Conservation (phyloP, 2,888 invertebrate species). For the Serripes groenlandicus region DNA sequence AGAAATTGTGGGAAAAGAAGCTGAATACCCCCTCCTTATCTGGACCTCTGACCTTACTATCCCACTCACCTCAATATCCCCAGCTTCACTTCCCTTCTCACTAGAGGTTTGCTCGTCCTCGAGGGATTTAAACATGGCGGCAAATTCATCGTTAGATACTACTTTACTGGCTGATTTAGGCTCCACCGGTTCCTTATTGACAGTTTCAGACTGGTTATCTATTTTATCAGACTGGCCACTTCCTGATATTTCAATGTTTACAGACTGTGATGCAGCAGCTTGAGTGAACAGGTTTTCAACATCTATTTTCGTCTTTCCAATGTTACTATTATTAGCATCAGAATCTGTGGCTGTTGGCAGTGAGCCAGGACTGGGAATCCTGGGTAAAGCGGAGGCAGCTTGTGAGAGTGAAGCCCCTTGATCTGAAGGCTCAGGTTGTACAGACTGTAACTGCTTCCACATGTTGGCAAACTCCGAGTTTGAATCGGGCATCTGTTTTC, state of each 20-base stretch:
- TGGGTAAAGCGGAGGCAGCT: constrained; percentile 73
- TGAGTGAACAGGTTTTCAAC: constrained; percentile 66
- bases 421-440: constrained; percentile 3
- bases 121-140: constrained; percentile 72
- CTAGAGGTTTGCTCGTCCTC: constrained; percentile 42
- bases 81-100: constrained; percentile 24
- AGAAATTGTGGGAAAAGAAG: too few species aligned
- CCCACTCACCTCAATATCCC: constrained; percentile 5
- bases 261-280: constrained; percentile 28
- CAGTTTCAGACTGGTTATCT: neutral
- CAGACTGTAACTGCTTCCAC: constrained; percentile 78
- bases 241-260: neutral
- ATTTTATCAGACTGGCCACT: neutral
- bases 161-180: constrained; percentile 40
- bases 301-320: constrained; percentile 61
- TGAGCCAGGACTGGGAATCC: constrained; percentile 61
- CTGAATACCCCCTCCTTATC: too few species aligned
- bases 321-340: constrained; percentile 39
- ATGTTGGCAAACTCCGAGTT: constrained; percentile 79
- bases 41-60: too few species aligned
- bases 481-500: neutral
- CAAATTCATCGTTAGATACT: constrained; percentile 70
- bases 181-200: neutral
- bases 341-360: constrained; percentile 8
- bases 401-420: constrained; percentile 67